phyloP scores from a whole-genome alignment of 1,140 invertebrate genomes.

The Akabosia matsudoensis region DNA sequence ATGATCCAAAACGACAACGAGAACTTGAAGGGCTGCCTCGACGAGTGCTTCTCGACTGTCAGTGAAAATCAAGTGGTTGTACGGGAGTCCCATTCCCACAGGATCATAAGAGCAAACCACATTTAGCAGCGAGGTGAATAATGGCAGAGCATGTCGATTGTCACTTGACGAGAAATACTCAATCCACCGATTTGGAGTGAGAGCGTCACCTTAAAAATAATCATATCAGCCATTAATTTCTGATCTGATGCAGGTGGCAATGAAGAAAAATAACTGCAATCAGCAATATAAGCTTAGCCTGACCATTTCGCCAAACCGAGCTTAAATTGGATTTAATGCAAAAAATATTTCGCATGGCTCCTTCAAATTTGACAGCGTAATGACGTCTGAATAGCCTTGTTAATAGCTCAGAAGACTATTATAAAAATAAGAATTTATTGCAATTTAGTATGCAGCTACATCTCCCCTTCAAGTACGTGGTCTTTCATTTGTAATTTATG shows the following conservation, averaged over 20 bases:
- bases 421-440: too few relatives aligned
- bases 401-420: background rate
- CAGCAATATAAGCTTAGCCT: too few relatives aligned
- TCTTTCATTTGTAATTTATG: too few relatives aligned
- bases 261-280: background rate
- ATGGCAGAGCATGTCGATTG: constrained; percentile 83
- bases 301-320: too few relatives aligned
- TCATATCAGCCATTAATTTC: too few relatives aligned
- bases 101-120: constrained; percentile 97
- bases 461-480: too few relatives aligned
- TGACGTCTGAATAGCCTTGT: background rate
- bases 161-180: constrained; percentile 56
- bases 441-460: too few relatives aligned
- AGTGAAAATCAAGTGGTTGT: constrained; percentile 95
- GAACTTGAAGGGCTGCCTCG: constrained; percentile 89
- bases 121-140: constrained; percentile 97
- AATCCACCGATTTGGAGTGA: constrained; percentile 56
- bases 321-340: too few relatives aligned
- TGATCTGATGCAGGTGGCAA: too few relatives aligned
- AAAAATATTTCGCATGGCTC: background rate
- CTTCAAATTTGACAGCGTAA: background rate
- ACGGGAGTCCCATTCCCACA: constrained; percentile 91
- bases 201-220: constrained; percentile 50
- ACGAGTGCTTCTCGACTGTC: constrained; percentile 87
- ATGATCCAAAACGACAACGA: constrained; percentile 94